Evolutionary conservation across 2,888 invertebrate species (phyloP).

Genomic region (Parochlus steinenii): DNA sequence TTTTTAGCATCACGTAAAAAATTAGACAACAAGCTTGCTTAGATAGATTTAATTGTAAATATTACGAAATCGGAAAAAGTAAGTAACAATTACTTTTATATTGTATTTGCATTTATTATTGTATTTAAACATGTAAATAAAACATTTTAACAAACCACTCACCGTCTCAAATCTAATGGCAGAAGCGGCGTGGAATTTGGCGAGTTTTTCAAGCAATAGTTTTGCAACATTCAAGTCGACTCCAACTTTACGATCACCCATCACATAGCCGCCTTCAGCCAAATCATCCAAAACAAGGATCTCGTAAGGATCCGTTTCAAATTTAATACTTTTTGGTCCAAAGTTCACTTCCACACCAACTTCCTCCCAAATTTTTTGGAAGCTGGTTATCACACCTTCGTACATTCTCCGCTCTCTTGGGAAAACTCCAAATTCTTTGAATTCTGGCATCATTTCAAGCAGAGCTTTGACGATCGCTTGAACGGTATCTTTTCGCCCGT

Average conservation of each 20-base stretch:
- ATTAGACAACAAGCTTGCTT: too few species aligned
- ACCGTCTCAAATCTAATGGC: conserved; percentile 2
- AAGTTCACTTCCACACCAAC: not conserved
- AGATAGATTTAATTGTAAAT: too few species aligned
- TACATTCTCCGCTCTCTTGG: conserved; percentile 1
- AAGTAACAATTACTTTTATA: too few species aligned
- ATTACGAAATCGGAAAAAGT: too few species aligned
- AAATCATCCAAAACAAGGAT: conserved; percentile 11
- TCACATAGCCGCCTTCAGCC: conserved; percentile 2
- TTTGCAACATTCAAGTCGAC: conserved; percentile 1
- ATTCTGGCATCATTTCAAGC: not conserved
- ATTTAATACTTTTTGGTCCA: conserved; percentile 2
- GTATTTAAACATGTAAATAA: too few species aligned
- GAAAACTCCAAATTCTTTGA: conserved; percentile 5
- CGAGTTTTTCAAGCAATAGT: conserved; percentile 6
- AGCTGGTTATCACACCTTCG: not conserved
- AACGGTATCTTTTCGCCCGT: not conserved
- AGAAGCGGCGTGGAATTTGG: conserved; percentile 9
- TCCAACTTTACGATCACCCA: conserved; percentile 7
- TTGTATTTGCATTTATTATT: too few species aligned
- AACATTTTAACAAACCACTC: too few species aligned
- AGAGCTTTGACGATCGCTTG: conserved; percentile 6
- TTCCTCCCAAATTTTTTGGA: conserved; percentile 2
- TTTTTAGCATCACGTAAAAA: too few species aligned
- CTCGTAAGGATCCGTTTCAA: not conserved